Percentiles rank a stretch among this genome's conserved stretches.
These are phyloP conservation scores for Cyanoliseus patagonus DNA, from an alignment of 2,113 vertebrate genomes.

Conservation along the genomic window DNA sequence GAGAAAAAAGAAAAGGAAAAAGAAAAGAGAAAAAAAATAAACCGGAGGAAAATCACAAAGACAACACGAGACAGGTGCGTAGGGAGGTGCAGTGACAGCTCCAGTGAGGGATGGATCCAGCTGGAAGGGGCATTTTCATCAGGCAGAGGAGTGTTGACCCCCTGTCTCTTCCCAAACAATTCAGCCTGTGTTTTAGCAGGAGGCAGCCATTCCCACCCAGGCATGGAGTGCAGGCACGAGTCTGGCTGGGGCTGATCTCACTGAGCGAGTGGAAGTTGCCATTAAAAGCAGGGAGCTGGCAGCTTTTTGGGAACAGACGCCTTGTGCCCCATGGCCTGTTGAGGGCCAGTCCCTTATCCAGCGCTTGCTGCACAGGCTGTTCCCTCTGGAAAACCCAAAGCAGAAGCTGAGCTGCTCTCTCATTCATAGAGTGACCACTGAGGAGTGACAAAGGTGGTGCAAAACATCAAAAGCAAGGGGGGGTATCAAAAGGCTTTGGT, in stretches of 20 bases:
- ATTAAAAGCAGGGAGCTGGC: background rate
- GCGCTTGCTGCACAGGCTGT: fast-evolving
- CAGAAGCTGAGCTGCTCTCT: background rate
- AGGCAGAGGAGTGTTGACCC: background rate
- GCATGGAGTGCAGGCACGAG: background rate
- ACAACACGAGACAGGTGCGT: background rate
- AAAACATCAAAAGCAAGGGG: too few species aligned
- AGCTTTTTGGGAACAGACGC: background rate
- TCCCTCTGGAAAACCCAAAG: fast-evolving
- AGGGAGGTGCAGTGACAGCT: background rate
- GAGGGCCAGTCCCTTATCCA: background rate
- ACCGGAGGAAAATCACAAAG: background rate
- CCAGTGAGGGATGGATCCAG: background rate
- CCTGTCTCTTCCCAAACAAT: background rate
- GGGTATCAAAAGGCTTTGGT: background rate
- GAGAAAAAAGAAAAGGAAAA: background rate
- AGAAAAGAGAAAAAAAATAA: background rate
- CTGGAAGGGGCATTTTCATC: background rate
- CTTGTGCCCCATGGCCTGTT: background rate
- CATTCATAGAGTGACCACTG: background rate
- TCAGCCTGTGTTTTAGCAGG: background rate
- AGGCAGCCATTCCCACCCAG: background rate
- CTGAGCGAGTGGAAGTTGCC: background rate
- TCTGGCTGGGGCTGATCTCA: background rate
- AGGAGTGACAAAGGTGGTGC: too few species aligned